These are phyloP conservation scores for Castor canadensis DNA, from an alignment of 2,113 vertebrate genomes.

Conservation along the genomic window DNA sequence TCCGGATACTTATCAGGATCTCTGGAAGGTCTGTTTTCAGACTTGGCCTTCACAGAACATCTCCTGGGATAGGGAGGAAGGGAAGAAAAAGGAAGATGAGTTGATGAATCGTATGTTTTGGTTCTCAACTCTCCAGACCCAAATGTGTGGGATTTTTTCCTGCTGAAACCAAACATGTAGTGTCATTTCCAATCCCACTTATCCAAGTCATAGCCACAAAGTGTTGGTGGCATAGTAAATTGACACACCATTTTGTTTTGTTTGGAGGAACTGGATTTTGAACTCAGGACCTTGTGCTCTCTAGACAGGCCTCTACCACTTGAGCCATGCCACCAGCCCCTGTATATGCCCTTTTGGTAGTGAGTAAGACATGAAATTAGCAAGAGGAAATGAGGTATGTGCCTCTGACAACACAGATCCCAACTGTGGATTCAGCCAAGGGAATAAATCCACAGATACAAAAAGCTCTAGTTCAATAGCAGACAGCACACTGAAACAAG, in stretches of 20 bases:
- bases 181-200: not conserved
- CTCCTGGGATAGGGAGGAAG: conserved; percentile 82
- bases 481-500: not conserved
- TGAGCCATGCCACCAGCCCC: not conserved
- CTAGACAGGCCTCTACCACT: not conserved
- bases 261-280: too few species aligned
- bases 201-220: not conserved
- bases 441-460: not conserved
- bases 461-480: not conserved
- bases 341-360: not conserved
- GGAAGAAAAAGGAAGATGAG: not conserved
- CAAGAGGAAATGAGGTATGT: not conserved
- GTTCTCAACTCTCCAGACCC: not conserved
- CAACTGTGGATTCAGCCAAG: not conserved
- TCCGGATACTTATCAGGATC: conserved; percentile 39
- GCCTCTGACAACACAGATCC: not conserved
- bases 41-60: conserved; percentile 90
- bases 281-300: too few species aligned
- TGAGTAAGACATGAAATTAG: not conserved
- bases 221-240: not conserved
- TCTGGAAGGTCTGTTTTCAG: conserved; percentile 91
- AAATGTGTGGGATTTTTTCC: too few species aligned
- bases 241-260: too few species aligned
- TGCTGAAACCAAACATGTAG: not conserved
- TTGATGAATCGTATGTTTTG: not conserved